Evolutionary conservation across 2,888 invertebrate genomes (phyloP).

Genomic region (Drosophila anomalata): DNA sequence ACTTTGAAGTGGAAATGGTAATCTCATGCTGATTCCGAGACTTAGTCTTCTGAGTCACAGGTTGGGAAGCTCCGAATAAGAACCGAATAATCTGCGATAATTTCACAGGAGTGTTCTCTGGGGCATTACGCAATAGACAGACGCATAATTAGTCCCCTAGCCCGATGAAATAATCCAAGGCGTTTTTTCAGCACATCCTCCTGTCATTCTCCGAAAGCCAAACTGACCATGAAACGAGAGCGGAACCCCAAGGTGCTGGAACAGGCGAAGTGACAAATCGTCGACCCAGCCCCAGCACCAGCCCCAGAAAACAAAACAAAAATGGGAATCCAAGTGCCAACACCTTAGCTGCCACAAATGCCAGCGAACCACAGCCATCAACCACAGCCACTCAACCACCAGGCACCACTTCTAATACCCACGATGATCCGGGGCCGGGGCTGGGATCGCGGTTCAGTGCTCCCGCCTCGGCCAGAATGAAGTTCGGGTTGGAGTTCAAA

Average conservation of each 20-base stretch:
- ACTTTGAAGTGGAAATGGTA: constrained; percentile 56
- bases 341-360: constrained; percentile 49
- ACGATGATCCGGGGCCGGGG: constrained; percentile 33
- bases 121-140: constrained; percentile 46
- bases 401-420: constrained; percentile 24
- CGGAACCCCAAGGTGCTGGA: constrained; percentile 58
- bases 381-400: constrained; percentile 6
- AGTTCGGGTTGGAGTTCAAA: constrained; percentile 52
- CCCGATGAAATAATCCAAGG: constrained; percentile 54
- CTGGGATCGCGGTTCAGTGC: constrained; percentile 74
- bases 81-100: constrained; percentile 37
- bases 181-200: constrained; percentile 62
- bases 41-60: constrained; percentile 26
- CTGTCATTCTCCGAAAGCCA: constrained; percentile 68
- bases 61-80: constrained; percentile 1
- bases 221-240: constrained; percentile 73
- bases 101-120: constrained; percentile 61
- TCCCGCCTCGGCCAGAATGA: constrained; percentile 56
- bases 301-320: constrained; percentile 22
- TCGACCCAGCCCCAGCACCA: constrained; percentile 34
- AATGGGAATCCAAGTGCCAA: constrained; percentile 45
- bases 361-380: constrained; percentile 45
- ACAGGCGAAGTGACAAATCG: constrained; percentile 77
- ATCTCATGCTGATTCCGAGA: constrained; percentile 52
- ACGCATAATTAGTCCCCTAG: constrained; percentile 54